A percentile compares a stretch with the other conserved stretches of the same genome.
Conservation (phyloP, 1,140 invertebrate species). For the Tetraneura akinire region DNA sequence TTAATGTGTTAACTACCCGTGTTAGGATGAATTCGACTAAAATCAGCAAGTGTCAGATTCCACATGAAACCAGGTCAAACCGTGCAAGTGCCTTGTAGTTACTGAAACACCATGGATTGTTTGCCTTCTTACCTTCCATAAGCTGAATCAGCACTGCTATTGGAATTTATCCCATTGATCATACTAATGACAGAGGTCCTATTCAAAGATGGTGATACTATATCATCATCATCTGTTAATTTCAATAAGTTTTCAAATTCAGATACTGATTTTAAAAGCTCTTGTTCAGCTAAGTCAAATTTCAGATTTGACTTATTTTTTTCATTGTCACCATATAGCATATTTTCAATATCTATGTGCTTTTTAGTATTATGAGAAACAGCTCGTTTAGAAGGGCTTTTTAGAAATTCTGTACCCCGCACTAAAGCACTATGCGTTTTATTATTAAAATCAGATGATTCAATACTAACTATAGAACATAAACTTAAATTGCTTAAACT, state of each 20-base stretch:
- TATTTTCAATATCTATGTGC: conserved; percentile 39
- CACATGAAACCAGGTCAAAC: conserved; percentile 32
- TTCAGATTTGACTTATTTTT: conserved; percentile 28
- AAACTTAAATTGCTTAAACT: conserved; percentile 60
- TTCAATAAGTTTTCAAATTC: conserved; percentile 56
- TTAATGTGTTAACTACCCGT: conserved; percentile 50
- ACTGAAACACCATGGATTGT: conserved; percentile 21
- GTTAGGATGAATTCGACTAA: conserved; percentile 29
- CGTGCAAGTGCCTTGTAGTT: conserved; percentile 34
- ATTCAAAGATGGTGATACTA: conserved; percentile 43
- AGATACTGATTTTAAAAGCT: conserved; percentile 56
- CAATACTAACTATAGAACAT: conserved; percentile 59
- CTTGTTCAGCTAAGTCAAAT: conserved; percentile 55
- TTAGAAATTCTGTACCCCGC: not conserved
- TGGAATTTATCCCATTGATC: conserved; percentile 28
- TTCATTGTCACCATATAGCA: conserved; percentile 43
- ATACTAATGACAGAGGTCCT: conserved; percentile 31
- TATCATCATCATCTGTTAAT: conserved; percentile 37
- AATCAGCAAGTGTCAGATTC: conserved; percentile 39
- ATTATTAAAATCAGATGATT: conserved; percentile 53
- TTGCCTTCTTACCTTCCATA: conserved; percentile 48
- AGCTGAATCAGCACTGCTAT: conserved; percentile 41
- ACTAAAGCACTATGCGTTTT: conserved; percentile 29
- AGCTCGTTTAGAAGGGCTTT: conserved; percentile 1
- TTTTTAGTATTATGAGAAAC: conserved; percentile 39